Evolutionary conservation across 2,888 invertebrate species (phyloP), one percentile per base, ranked within the genome.

Genomic region (Tetragonula carbonaria): DNA sequence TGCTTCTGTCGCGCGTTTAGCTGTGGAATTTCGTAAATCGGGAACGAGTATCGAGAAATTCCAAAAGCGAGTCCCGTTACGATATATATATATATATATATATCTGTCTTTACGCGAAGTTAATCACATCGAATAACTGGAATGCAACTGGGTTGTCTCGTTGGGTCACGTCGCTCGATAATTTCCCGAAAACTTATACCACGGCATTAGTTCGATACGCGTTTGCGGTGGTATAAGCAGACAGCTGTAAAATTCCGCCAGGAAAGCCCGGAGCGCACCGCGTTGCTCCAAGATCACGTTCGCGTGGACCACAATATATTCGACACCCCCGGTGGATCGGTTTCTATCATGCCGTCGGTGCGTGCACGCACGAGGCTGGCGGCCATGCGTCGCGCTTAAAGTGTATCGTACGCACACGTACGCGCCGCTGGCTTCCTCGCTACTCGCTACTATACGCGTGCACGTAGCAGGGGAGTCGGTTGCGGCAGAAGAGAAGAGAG

Each of bases 401-500:
- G 79, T 85, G 80, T 86, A 80, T 80, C 77, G 45, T 62, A 78
- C 78, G 59, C 75, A 67, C 33, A 71, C 71, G 68, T 28, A 28
- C 28, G 28, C 28, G 28, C 28, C 18, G 23, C 72, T 23, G 62
- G 13, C 28, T 59, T n/a, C 57, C 57, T 59, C n/a, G 57, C 57
- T 57, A 57, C 23, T 28, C 23, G 45, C 45, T 11, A 11, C 45
- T 45, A 8, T 45, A 45, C 45, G 45, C 45, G 8, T 45, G 45
- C 75, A 85, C 80, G 85, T 70, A 59, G 76, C 62, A 84, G 86
- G 84, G 84, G 85, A 87, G 90, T 87, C 86, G 90, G 88, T 89
- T 89, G 87, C 78, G 57, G 84, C 66, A 66, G 82, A 80, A 89
- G 80, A 87, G 90, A 90, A 90, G 81, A 87, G 90, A 90, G 90